Conservation (phyloP, 2,113 vertebrate species). For the Jacana jacana region DNA sequence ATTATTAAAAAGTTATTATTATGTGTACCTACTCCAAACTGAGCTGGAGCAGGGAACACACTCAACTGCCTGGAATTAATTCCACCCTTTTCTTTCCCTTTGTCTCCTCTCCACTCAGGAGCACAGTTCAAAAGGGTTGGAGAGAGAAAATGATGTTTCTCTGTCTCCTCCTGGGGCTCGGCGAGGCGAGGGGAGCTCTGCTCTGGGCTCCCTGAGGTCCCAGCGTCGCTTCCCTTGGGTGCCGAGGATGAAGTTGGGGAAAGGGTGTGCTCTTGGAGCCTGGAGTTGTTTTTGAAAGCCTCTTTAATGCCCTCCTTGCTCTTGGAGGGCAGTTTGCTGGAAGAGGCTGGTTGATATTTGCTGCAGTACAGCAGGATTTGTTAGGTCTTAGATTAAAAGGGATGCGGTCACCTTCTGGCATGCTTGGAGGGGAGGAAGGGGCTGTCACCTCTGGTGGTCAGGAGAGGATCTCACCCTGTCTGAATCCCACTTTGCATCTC, state of each 20-base stretch:
- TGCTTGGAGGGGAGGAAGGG: background rate
- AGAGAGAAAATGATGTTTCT: background rate
- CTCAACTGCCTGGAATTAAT: constrained; percentile 26
- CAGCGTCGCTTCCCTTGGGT: background rate
- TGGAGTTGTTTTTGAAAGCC: background rate
- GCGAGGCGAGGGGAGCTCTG: accelerated
- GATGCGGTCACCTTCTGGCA: background rate
- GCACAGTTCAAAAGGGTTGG: background rate
- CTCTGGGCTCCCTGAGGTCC: background rate
- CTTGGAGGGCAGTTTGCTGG: background rate
- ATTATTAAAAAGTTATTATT: constrained; percentile 70
- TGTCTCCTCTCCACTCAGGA: background rate
- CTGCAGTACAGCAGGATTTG: background rate
- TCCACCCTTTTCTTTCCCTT: background rate
- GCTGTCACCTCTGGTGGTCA: background rate
- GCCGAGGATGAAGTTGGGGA: background rate
- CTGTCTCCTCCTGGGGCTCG: background rate
- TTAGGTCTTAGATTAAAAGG: background rate
- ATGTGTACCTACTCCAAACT: constrained; percentile 46
- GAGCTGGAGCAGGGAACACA: constrained; percentile 1
- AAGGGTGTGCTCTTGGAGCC: background rate
- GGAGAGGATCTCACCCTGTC: background rate
- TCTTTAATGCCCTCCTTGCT: background rate
- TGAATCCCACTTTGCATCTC: background rate
- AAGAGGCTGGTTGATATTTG: background rate